Percentiles rank a stretch among this genome's conserved stretches.
These are phyloP conservation scores for Parnassius smintheus DNA, from an alignment of 2,888 invertebrate genomes.

Conservation along the genomic window DNA sequence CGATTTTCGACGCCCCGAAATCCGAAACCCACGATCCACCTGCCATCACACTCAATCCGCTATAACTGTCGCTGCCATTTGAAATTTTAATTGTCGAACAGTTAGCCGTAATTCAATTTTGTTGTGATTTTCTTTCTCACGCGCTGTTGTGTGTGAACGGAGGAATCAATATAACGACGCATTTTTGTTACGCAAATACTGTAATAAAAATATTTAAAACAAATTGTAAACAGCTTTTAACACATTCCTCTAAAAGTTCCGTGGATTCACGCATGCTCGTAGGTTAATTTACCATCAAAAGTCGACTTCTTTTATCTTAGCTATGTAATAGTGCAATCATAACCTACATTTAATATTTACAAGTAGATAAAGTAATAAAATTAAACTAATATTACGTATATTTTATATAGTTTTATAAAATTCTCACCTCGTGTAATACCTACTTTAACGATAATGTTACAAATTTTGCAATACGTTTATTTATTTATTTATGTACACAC, in stretches of 20 bases:
- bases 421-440: too few species aligned
- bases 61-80: constrained; percentile 70
- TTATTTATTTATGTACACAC: too few species aligned
- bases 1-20: constrained; percentile 62
- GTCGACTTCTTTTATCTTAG: too few species aligned
- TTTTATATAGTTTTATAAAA: too few species aligned
- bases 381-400: too few species aligned
- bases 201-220: constrained; percentile 28
- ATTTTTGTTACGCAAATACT: constrained; percentile 64
- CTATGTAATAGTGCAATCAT: too few species aligned
- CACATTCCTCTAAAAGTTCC: constrained; percentile 16
- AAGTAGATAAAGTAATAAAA: too few species aligned
- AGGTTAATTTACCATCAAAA: constrained; percentile 4
- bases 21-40: constrained; percentile 72
- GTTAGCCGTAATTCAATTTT: constrained; percentile 65
- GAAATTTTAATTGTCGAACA: constrained; percentile 70
- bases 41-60: constrained; percentile 54
- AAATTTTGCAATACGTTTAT: too few species aligned
- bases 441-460: too few species aligned
- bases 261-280: constrained; percentile 1
- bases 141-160: constrained; percentile 68
- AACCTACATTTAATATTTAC: too few species aligned
- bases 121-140: constrained; percentile 69
- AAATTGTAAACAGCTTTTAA: constrained; percentile 19
- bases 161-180: constrained; percentile 57